Percentiles rank a stretch among this genome's conserved stretches.
phyloP scores from a whole-genome alignment of 1,140 invertebrate species.

The Battus philenor region DNA sequence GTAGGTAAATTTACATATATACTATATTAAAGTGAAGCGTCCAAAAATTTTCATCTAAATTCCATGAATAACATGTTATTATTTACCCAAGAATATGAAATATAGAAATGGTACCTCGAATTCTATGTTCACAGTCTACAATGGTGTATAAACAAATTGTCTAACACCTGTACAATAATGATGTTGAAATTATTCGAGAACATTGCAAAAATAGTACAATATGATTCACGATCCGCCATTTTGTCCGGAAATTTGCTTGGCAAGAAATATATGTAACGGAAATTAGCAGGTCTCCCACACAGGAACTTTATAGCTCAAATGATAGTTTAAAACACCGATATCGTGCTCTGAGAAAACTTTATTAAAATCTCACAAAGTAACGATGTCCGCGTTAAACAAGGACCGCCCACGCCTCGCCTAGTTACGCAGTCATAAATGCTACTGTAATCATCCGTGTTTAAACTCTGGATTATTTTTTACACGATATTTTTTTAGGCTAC shows the following conservation, averaged over 20 bases:
- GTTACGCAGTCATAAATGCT: slow-evolving; percentile 3
- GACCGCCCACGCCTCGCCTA: slow-evolving; percentile 14
- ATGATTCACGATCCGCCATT: slow-evolving; percentile 24
- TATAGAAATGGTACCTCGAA: too few species aligned
- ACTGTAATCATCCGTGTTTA: background rate
- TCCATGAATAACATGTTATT: too few species aligned
- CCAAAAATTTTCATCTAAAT: too few species aligned
- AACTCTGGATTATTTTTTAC: background rate
- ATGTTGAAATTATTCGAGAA: slow-evolving; percentile 14
- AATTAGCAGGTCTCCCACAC: slow-evolving; percentile 42
- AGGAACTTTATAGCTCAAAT: slow-evolving; percentile 32
- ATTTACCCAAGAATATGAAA: too few species aligned
- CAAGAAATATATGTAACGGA: slow-evolving; percentile 42
- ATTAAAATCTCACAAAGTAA: slow-evolving; percentile 27
- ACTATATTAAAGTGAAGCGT: too few species aligned
- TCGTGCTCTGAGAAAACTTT: slow-evolving; percentile 29
- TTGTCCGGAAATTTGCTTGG: slow-evolving; percentile 29
- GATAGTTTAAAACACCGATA: slow-evolving; percentile 31
- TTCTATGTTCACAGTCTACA: too few species aligned
- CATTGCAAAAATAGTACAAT: slow-evolving; percentile 21
- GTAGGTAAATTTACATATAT: too few species aligned
- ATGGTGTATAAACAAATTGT: background rate
- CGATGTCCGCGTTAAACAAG: slow-evolving; percentile 29
- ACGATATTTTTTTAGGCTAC: background rate
- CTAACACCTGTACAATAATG: too few species aligned